Evolutionary conservation across 2,888 invertebrate species (phyloP), one percentile per base, ranked within the genome.

Genomic region (Andrena bucephala): DNA sequence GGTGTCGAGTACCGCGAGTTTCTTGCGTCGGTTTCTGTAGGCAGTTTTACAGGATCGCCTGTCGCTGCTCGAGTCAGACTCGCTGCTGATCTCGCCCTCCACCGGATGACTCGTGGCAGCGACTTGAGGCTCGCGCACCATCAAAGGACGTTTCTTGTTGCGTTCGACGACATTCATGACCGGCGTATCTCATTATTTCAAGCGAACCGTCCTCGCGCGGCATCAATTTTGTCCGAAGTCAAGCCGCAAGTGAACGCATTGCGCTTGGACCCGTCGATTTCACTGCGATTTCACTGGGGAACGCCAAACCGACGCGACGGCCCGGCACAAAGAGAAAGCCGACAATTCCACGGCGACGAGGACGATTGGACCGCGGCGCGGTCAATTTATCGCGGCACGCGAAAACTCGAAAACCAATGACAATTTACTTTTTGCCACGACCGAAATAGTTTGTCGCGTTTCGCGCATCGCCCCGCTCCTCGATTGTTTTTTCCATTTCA

Each of bases 121-220:
- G 65, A 68, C 63, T 77, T 82, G 80, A 13, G 54, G 20, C 54
- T 90, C 84, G 33, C 36, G 78, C 66, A 84, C 77, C 69, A 81
- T 78, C 76, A 83, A 62, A 57, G 80, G 67, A 66, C 83, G 80
- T 78, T 88, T 88, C 71, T 80, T 81, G 78, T 73, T 87, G 80
- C 86, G 72, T 27, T 85, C 89, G 82, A 83, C 71, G 78, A 87
- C 75, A 85, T 85, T 91, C 91, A 91, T 91, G 86, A 85, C 89
- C 87, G 72, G 79, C 65, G 71, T 77, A 85, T 89, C 73, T 73
- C 91, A 91, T 91, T 89, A 89, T 91, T 84, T 76, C 70, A 10
- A 74, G 59, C 69, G 65, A 82, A 79, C 67, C 50, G 77, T 76
- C 77, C 63, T 67, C 77, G 83, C 70, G 62, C 57, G 62, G 62